These are phyloP conservation scores for Syngnathus floridae DNA, from an alignment of 2,113 vertebrate genomes.

Conservation along the genomic window DNA sequence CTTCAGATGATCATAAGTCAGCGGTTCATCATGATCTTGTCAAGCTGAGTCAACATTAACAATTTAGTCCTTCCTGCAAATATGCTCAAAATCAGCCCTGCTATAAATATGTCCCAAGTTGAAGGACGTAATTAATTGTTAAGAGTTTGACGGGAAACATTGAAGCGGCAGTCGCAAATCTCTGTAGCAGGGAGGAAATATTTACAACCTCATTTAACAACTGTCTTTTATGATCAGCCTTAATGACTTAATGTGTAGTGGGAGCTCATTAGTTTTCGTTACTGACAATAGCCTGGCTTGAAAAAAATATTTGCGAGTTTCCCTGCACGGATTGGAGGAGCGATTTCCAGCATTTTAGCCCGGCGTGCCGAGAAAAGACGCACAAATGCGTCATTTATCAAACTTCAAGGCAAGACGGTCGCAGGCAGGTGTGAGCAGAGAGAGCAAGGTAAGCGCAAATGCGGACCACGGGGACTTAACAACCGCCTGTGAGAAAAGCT, in stretches of 20 bases:
- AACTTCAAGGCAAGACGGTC: constrained; percentile 6
- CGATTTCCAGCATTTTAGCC: neutral
- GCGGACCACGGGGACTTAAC: neutral
- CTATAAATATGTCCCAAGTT: too few species aligned
- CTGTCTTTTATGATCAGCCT: neutral
- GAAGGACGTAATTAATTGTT: too few species aligned
- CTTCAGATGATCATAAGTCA: too few species aligned
- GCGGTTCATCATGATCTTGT: too few species aligned
- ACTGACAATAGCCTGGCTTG: neutral
- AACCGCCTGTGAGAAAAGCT: neutral
- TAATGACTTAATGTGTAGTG: neutral
- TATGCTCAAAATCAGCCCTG: too few species aligned
- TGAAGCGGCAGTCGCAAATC: neutral
- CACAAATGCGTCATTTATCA: constrained; percentile 9
- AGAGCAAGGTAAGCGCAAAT: constrained; percentile 7
- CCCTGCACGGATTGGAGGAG: neutral
- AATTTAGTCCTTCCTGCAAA: too few species aligned
- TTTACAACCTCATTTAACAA: neutral
- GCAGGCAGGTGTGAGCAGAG: neutral
- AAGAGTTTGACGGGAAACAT: too few species aligned
- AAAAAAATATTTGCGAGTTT: neutral
- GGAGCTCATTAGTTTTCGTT: neutral
- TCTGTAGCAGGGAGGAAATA: neutral
- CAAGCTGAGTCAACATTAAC: too few species aligned
- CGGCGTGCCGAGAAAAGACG: neutral